phyloP scores from a whole-genome alignment of 2,888 invertebrate species.

The Theretra japonica region DNA sequence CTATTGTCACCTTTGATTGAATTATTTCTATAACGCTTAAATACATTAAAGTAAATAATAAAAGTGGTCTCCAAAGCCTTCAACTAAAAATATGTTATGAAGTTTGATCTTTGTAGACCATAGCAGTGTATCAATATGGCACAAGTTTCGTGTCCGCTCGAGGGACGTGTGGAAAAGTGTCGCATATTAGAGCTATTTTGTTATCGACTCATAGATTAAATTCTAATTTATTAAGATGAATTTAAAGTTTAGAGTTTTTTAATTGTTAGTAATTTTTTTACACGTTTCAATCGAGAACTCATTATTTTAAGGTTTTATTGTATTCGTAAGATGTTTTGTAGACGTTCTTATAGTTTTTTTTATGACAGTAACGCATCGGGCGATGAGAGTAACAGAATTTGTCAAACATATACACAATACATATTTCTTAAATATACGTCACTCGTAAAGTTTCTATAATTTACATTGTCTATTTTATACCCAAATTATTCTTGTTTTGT shows the following conservation, averaged over 20 bases:
- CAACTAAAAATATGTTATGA: neutral
- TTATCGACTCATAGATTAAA: constrained; percentile 59
- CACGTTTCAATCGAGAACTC: constrained; percentile 52
- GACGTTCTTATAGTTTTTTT: constrained; percentile 17
- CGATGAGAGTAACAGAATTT: neutral
- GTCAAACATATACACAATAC: neutral
- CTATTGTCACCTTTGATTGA: too few species aligned
- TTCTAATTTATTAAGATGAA: constrained; percentile 49
- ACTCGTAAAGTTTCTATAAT: neutral
- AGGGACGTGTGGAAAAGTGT: constrained; percentile 24
- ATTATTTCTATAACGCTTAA: too few species aligned
- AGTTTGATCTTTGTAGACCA: neutral
- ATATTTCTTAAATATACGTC: neutral
- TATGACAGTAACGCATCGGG: constrained; percentile 1
- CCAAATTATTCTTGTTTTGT: neutral
- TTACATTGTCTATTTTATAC: neutral
- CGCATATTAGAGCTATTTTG: constrained; percentile 37
- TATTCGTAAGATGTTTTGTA: constrained; percentile 28
- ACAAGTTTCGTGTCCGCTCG: constrained; percentile 38
- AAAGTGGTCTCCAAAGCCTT: too few species aligned
- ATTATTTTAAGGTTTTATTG: constrained; percentile 53
- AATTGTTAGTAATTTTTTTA: constrained; percentile 54
- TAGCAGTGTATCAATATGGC: constrained; percentile 32
- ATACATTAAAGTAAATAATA: too few species aligned
- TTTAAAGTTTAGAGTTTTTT: constrained; percentile 35